A percentile compares a stretch with the other conserved stretches of the same genome.
Conservation (phyloP, 2,797 vertebrate species). For the Gambusia yucatana region DNA sequence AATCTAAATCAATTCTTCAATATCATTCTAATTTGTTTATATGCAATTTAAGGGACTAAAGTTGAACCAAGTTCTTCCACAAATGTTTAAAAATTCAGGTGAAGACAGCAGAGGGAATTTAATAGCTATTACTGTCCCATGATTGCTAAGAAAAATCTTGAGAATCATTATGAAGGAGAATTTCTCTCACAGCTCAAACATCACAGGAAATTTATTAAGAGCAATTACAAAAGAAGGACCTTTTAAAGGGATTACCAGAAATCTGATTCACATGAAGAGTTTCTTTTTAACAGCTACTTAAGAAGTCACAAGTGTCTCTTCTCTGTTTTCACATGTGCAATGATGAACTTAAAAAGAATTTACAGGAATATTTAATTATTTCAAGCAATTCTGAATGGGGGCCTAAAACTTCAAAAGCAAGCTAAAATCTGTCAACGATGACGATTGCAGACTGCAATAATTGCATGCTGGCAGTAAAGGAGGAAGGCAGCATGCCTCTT, state of each 20-base stretch:
- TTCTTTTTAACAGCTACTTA: slow-evolving; percentile 28
- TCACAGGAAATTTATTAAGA: slow-evolving; percentile 8
- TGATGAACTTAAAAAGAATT: background rate
- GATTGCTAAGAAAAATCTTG: slow-evolving; percentile 40
- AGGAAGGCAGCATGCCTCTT: slow-evolving; percentile 5
- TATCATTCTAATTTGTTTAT: background rate
- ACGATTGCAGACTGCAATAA: slow-evolving; percentile 27
- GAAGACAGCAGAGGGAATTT: slow-evolving; percentile 36
- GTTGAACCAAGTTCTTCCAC: slow-evolving; percentile 33
- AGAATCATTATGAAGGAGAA: slow-evolving; percentile 39
- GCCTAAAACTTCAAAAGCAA: background rate
- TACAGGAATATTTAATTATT: background rate
- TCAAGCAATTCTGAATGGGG: background rate
- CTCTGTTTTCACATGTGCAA: slow-evolving; percentile 10
- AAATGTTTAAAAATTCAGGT: slow-evolving; percentile 33
- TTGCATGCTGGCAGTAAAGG: slow-evolving; percentile 29
- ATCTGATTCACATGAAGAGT: slow-evolving; percentile 21
- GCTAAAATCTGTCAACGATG: slow-evolving; percentile 12
- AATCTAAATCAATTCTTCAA: background rate
- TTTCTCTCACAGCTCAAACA: slow-evolving; percentile 39
- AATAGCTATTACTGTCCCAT: slow-evolving; percentile 48
- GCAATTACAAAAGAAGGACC: slow-evolving; percentile 41
- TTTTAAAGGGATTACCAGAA: slow-evolving; percentile 46
- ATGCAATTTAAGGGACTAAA: slow-evolving; percentile 34
- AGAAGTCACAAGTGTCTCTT: slow-evolving; percentile 1